Percentiles rank a stretch among this genome's conserved stretches.
Evolutionary conservation across 2,797 vertebrate genomes (phyloP).

Genomic region (Eutrigla gurnardus): DNA sequence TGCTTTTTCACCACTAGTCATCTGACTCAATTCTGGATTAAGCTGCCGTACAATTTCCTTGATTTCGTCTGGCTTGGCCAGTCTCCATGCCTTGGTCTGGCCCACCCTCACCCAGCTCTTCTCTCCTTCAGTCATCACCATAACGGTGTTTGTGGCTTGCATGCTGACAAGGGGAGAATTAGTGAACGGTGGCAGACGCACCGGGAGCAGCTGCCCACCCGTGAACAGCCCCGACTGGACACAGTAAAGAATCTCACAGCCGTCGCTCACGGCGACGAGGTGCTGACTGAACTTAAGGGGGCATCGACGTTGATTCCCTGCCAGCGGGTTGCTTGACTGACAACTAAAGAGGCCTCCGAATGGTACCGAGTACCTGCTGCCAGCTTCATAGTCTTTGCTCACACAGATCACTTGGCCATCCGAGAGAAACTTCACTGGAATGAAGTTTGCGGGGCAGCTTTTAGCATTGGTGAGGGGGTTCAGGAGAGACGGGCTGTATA

Average conservation of each 20-base stretch:
- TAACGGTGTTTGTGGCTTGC: slow-evolving; percentile 82
- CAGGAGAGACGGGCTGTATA: slow-evolving; percentile 80
- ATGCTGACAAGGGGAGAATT: slow-evolving; percentile 80
- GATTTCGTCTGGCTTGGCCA: slow-evolving; percentile 79
- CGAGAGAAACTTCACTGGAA: slow-evolving; percentile 82
- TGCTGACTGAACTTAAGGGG: slow-evolving; percentile 91
- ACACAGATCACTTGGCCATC: slow-evolving; percentile 86
- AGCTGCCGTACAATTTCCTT: slow-evolving; percentile 30
- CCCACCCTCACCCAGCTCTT: slow-evolving; percentile 86
- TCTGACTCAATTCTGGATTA: slow-evolving; percentile 9
- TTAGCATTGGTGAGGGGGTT: slow-evolving; percentile 82
- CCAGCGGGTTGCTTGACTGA: slow-evolving; percentile 85
- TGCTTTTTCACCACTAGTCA: slow-evolving; percentile 71
- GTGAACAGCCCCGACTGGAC: slow-evolving; percentile 88
- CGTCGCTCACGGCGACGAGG: slow-evolving; percentile 87
- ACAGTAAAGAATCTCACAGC: slow-evolving; percentile 92
- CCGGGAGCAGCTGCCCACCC: slow-evolving; percentile 79
- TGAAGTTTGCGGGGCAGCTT: slow-evolving; percentile 85
- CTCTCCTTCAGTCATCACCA: slow-evolving; percentile 85
- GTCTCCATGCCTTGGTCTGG: slow-evolving; percentile 84
- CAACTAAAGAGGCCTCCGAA: slow-evolving; percentile 95
- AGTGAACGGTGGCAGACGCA: slow-evolving; percentile 88
- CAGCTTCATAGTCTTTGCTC: slow-evolving; percentile 88
- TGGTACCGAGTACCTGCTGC: slow-evolving; percentile 78
- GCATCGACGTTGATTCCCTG: slow-evolving; percentile 74